Evolutionary conservation across 2,797 vertebrate species (phyloP).

Genomic region (Rhynchotus rufescens): DNA sequence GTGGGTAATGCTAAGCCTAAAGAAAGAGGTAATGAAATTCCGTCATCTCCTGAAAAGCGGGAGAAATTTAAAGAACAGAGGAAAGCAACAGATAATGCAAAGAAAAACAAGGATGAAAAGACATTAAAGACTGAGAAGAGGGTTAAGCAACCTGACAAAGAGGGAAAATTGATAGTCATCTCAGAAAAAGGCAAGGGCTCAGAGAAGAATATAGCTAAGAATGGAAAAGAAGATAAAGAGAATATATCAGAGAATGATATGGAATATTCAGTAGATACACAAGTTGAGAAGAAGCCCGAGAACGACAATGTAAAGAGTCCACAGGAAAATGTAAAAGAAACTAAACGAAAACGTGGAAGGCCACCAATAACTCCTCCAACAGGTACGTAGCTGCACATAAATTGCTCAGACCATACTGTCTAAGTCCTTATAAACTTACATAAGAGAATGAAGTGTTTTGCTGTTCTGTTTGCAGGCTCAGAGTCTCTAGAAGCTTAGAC

Average conservation of each 20-base stretch:
- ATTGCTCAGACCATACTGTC: background rate
- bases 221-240: constrained; percentile 87
- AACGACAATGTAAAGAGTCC: constrained; percentile 80
- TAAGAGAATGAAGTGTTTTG: background rate
- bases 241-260: constrained; percentile 87
- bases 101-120: constrained; percentile 84
- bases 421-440: background rate
- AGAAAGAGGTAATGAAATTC: constrained; percentile 82
- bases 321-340: constrained; percentile 76
- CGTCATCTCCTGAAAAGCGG: constrained; percentile 81
- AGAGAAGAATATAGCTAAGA: constrained; percentile 81
- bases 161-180: constrained; percentile 77
- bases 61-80: constrained; percentile 85
- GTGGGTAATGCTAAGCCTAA: constrained; percentile 82
- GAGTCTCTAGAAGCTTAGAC: background rate
- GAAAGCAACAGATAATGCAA: constrained; percentile 79
- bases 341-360: constrained; percentile 82
- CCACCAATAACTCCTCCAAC: constrained; percentile 78
- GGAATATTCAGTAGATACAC: constrained; percentile 81
- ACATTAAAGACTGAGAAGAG: constrained; percentile 78
- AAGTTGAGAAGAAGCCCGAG: constrained; percentile 81
- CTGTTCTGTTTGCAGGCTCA: background rate
- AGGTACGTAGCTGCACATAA: constrained; percentile 62
- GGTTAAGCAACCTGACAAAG: constrained; percentile 79
- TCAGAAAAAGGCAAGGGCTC: constrained; percentile 80